Percentiles rank a stretch among this genome's conserved stretches.
These are phyloP conservation scores for Perithous albicinctus DNA, from an alignment of 2,888 invertebrate species.

Conservation along the genomic window DNA sequence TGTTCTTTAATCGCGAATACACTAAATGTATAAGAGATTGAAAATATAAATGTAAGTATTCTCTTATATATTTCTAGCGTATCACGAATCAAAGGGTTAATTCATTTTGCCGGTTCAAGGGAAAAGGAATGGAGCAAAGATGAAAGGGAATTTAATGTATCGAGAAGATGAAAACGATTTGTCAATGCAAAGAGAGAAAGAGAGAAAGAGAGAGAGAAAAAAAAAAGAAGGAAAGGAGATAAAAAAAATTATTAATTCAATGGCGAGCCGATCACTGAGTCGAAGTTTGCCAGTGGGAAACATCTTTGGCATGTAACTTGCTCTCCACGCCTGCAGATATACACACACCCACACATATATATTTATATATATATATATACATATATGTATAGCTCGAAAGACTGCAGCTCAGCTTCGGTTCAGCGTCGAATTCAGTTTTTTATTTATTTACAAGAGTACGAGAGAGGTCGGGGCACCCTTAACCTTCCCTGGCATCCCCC, in stretches of 20 bases:
- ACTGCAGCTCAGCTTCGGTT: conserved; percentile 54
- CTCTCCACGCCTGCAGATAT: background rate
- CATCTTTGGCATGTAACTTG: conserved; percentile 32
- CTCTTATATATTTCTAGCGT: background rate
- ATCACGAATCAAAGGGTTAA: conserved; percentile 16
- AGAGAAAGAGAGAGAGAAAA: no score
- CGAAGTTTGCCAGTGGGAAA: conserved; percentile 43
- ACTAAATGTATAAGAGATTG: no score
- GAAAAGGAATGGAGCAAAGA: background rate
- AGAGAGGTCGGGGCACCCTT: conserved; percentile 75
- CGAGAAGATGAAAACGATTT: conserved; percentile 40
- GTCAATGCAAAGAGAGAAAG: conserved; percentile 18
- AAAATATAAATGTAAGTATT: background rate
- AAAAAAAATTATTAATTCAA: conserved; percentile 45
- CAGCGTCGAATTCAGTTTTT: conserved; percentile 66
- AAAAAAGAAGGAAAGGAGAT: no score
- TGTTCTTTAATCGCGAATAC: no score
- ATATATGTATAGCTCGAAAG: conserved; percentile 42
- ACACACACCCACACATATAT: background rate
- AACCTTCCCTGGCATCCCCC: conserved; percentile 71
- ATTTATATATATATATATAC: background rate
- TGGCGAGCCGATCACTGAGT: conserved; percentile 23
- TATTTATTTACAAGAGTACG: conserved; percentile 80
- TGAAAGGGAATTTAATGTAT: conserved; percentile 22
- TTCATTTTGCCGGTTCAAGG: conserved; percentile 4